Conservation (phyloP, 1,140 invertebrate species). For the Potamilus streckersoni region DNA sequence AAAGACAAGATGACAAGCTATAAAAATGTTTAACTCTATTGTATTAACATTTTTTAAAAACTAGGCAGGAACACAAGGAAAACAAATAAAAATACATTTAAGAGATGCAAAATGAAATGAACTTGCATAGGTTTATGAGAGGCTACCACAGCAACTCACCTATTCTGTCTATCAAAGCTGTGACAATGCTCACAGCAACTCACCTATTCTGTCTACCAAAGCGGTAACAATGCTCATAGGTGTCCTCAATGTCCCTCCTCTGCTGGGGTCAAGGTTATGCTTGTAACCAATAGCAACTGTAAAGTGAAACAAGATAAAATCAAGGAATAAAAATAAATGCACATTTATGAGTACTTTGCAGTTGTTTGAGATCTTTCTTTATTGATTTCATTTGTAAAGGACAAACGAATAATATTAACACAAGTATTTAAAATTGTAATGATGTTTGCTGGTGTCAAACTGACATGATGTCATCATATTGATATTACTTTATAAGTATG, state of each 20-base stretch:
- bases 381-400: too few relatives aligned
- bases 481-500: too few relatives aligned
- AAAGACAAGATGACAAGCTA: too few relatives aligned
- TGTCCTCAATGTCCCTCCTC: slow-evolving; percentile 64
- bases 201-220: slow-evolving; percentile 78
- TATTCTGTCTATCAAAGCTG: slow-evolving; percentile 81
- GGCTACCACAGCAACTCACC: slow-evolving; percentile 26
- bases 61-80: too few relatives aligned
- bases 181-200: slow-evolving; percentile 77
- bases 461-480: background rate
- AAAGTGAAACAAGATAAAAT: background rate
- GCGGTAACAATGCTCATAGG: slow-evolving; percentile 83
- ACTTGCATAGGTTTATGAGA: too few relatives aligned
- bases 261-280: slow-evolving; percentile 74
- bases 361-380: too few relatives aligned
- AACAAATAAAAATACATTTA: too few relatives aligned
- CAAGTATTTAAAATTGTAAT: background rate
- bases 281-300: slow-evolving; percentile 78
- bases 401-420: background rate
- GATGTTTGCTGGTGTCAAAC: background rate
- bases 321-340: too few relatives aligned
- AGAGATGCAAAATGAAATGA: too few relatives aligned
- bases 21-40: too few relatives aligned
- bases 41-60: too few relatives aligned
- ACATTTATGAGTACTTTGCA: too few relatives aligned